Evolutionary conservation across 2,797 vertebrate genomes (phyloP).

Genomic region (Peromyscus nudipes): DNA sequence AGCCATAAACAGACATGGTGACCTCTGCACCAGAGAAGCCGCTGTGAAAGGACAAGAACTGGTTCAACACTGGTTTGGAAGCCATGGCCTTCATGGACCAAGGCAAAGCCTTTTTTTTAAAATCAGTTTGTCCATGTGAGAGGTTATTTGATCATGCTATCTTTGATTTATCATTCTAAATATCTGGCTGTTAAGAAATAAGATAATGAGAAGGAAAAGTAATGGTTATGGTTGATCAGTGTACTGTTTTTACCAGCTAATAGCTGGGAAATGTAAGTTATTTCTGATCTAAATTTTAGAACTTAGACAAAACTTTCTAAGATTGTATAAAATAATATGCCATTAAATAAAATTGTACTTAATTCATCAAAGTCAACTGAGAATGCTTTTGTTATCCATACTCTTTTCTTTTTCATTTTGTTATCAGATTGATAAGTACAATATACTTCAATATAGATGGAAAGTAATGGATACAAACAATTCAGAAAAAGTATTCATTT

Average conservation of each 20-base stretch:
- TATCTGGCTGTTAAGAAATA: not conserved
- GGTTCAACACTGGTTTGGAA: not conserved
- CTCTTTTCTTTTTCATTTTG: not conserved
- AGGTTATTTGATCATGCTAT: not conserved
- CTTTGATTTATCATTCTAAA: slow-evolving; percentile 45
- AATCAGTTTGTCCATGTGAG: not conserved
- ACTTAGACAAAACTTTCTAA: not conserved
- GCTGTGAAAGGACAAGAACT: not conserved
- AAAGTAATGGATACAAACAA: slow-evolving; percentile 3
- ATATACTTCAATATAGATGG: not conserved
- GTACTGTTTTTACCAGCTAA: not conserved
- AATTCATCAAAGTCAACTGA: slow-evolving; percentile 12
- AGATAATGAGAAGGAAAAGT: not conserved
- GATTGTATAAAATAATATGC: slow-evolving; percentile 20
- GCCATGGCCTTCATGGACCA: not conserved
- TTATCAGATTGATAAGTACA: not conserved
- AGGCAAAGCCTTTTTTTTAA: not conserved
- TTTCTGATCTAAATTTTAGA: slow-evolving; percentile 46
- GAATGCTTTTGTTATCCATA: not conserved
- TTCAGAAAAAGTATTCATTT: slow-evolving; percentile 7
- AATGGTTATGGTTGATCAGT: not conserved
- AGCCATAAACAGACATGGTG: not conserved
- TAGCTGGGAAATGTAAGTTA: not conserved
- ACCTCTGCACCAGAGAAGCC: not conserved
- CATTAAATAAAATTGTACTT: slow-evolving; percentile 21